These are phyloP conservation scores for Cherax quadricarinatus DNA, from an alignment of 1,140 invertebrate species.

Conservation along the genomic window DNA sequence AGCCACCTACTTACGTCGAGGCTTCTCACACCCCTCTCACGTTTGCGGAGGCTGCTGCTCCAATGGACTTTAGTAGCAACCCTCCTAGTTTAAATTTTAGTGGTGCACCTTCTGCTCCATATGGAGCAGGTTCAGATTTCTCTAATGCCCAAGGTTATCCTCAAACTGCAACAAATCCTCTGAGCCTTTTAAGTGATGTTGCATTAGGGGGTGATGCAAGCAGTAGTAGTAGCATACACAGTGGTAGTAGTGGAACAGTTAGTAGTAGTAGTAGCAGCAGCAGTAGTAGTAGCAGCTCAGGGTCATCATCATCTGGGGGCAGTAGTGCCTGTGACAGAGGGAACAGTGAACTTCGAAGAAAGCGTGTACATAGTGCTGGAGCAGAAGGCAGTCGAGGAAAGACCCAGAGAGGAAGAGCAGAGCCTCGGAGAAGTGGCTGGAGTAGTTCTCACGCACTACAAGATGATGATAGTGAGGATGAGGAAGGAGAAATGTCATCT, in stretches of 20 bases:
- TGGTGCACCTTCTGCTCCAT: conserved; percentile 10
- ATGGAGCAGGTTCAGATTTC: not conserved
- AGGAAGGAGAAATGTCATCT: conserved; percentile 25
- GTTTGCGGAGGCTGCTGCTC: conserved; percentile 26
- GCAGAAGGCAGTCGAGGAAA: conserved; percentile 49
- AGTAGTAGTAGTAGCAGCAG: conserved; percentile 42
- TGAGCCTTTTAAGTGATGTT: conserved; percentile 61
- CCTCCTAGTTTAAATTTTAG: conserved; percentile 45
- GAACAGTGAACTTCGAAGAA: conserved; percentile 44
- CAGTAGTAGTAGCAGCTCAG: conserved; percentile 37
- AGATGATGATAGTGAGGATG: conserved; percentile 53
- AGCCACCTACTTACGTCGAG: conserved; percentile 33
- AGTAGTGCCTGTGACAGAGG: conserved; percentile 34
- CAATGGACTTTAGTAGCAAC: conserved; percentile 57
- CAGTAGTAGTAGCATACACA: conserved; percentile 47
- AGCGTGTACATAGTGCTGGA: conserved; percentile 53
- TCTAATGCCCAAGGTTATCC: conserved; percentile 24
- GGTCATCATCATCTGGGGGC: conserved; percentile 21
- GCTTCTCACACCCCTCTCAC: conserved; percentile 23
- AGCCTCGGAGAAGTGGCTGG: conserved; percentile 34
- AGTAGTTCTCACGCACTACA: not conserved
- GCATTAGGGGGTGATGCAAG: conserved; percentile 60
- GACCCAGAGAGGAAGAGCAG: conserved; percentile 40
- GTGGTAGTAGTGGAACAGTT: conserved; percentile 32
- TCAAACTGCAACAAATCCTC: conserved; percentile 34